Percentiles rank a stretch among this genome's conserved stretches.
Conservation (phyloP, 2,797 vertebrate species). For the Microhierax caerulescens region DNA sequence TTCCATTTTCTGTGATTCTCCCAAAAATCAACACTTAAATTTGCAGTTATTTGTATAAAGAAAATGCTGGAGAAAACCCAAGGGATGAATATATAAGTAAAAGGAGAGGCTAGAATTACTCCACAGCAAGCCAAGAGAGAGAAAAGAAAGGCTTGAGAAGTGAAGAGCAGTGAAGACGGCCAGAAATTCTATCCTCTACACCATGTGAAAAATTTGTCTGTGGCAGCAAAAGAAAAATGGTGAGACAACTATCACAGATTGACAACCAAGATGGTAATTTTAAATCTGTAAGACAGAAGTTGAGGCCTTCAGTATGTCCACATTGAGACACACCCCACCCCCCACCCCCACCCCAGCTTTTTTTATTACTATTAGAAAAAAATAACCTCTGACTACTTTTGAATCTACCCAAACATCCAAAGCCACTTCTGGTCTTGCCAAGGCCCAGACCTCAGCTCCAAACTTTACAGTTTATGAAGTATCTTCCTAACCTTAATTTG, state of each 20-base stretch:
- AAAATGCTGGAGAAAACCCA: conserved; percentile 56
- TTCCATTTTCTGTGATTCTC: conserved; percentile 61
- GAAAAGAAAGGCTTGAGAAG: conserved; percentile 9
- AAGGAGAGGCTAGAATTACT: conserved; percentile 49
- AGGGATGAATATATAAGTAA: conserved; percentile 49
- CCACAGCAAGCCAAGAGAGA: conserved; percentile 19
- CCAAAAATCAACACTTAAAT: conserved; percentile 65
- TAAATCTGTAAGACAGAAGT: neutral
- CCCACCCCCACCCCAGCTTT: accelerated
- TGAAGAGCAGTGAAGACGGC: neutral
- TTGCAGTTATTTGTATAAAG: conserved; percentile 61
- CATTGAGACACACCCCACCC: too few relatives aligned
- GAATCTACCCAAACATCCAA: neutral
- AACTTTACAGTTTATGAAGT: neutral
- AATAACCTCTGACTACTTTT: neutral
- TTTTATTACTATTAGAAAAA: neutral
- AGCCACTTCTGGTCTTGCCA: neutral
- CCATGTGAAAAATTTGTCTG: conserved; percentile 12
- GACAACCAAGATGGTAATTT: neutral
- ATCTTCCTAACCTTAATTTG: neutral
- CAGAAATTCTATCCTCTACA: conserved; percentile 30
- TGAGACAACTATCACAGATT: neutral
- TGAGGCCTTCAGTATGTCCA: neutral
- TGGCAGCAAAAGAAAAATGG: neutral
- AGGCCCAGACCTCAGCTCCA: neutral